These are phyloP conservation scores for Picathartes gymnocephalus DNA, from an alignment of 2,113 vertebrate species.

Conservation along the genomic window DNA sequence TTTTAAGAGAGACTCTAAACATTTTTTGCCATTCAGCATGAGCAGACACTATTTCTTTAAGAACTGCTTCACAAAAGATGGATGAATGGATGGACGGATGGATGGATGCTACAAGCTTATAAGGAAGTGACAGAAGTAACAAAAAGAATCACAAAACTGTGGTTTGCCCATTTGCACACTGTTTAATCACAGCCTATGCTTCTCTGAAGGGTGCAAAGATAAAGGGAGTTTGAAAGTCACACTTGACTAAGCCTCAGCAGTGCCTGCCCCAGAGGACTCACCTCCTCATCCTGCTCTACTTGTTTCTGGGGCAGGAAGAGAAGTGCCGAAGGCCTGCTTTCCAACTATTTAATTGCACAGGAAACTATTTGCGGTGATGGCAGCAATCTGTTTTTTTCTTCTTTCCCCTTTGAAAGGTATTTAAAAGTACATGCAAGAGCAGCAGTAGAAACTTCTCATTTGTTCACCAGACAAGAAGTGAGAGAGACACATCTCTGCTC, in stretches of 20 bases:
- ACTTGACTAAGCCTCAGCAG: neutral
- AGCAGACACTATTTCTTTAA: neutral
- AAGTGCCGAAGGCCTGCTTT: neutral
- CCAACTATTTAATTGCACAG: neutral
- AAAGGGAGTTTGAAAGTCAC: neutral
- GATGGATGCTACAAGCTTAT: neutral
- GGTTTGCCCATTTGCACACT: neutral
- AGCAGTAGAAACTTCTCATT: neutral
- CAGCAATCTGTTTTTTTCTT: neutral
- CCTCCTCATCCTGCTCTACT: neutral
- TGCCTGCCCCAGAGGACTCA: neutral
- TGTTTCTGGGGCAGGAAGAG: neutral
- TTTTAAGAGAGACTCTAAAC: neutral
- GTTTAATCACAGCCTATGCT: neutral
- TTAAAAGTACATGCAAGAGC: neutral
- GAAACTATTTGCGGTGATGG: neutral
- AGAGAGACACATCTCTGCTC: neutral
- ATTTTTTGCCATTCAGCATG: neutral
- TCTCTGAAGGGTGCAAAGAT: neutral
- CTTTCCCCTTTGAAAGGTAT: neutral
- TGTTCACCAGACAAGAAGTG: neutral
- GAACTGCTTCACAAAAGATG: neutral
- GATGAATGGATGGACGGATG: neutral
- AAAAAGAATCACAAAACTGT: neutral
- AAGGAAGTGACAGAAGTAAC: neutral